Evolutionary conservation across 1,140 invertebrate species (phyloP), one percentile per base, ranked within the genome.

Genomic region (Orussus abietinus): DNA sequence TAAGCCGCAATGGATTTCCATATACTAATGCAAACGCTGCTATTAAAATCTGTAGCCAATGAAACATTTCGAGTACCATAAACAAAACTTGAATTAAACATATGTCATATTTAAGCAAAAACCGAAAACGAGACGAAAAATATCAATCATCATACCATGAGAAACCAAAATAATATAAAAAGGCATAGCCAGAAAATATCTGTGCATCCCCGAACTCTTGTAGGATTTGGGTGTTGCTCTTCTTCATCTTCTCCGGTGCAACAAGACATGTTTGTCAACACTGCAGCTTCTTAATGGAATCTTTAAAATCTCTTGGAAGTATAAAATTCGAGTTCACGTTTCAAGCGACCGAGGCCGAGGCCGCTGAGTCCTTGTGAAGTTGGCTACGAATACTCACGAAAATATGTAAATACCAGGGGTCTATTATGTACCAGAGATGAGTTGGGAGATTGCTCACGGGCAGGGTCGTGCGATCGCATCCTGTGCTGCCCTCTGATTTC

Each of bases 1-100:
- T 84, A 4, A 96, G 77, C 45, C 91, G 78, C 50, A 85, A 67
- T 3, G 91, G 90, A 74, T 91, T 90, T 0, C 92, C 92, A 73
- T 91, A 90, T 5, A 89, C 84, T 62, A 93, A 83, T 2, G 91
- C 87, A 74, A 93, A 93, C 5, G 82, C 84, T 9, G 90, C 88
- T 46, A 95, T 86, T 45, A 90, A 78, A 53, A 92, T 83, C 87
- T 89, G 56, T 15, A 72, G 69, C n/a, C n/a, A 45, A 39, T 55
- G 52, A 59, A 45, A 51, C 57, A 65, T 34, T 32, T 19, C 14
- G 26, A 38, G 2, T 21, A 18, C 1, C 36, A 5, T 18, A 37
- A 31, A 12, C 5, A 21, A 25, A 19, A 14, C 22, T 11, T 53
- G 43, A 53, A 34, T 45, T 42, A 35, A 15, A 22, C 40, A 1